phyloP scores from a whole-genome alignment of 2,888 invertebrate species.

The Scaptomyza caliginosa region DNA sequence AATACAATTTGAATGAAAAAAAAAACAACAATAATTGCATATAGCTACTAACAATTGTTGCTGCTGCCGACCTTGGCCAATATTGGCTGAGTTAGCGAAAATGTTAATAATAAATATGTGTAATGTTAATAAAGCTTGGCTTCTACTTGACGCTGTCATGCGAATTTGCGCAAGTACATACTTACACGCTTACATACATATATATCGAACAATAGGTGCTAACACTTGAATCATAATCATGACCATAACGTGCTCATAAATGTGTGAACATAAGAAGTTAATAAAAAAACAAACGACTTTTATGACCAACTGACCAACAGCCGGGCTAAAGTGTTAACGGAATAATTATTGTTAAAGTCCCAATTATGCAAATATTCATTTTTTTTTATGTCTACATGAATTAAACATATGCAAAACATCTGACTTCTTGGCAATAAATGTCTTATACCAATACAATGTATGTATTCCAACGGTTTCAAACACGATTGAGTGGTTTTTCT shows the following conservation, averaged over 20 bases:
- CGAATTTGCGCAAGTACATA: slow-evolving; percentile 59
- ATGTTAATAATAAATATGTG: slow-evolving; percentile 32
- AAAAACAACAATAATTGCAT: no score
- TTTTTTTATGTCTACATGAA: slow-evolving; percentile 12
- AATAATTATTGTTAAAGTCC: slow-evolving; percentile 32
- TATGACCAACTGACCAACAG: slow-evolving; percentile 28
- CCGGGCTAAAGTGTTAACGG: slow-evolving; percentile 15
- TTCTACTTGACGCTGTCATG: slow-evolving; percentile 21
- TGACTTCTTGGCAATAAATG: background rate
- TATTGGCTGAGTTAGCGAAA: slow-evolving; percentile 45
- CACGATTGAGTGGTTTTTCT: no score
- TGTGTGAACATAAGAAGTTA: slow-evolving; percentile 47
- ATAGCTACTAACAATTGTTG: slow-evolving; percentile 33
- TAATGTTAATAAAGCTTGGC: slow-evolving; percentile 44
- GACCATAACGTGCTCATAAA: slow-evolving; percentile 51
- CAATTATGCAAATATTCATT: slow-evolving; percentile 19
- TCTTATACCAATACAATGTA: no score
- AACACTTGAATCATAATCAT: slow-evolving; percentile 61
- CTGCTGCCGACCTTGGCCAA: slow-evolving; percentile 61
- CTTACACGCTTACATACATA: slow-evolving; percentile 38
- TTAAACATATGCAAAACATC: slow-evolving; percentile 57
- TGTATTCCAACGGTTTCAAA: no score
- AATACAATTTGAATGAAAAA: no score
- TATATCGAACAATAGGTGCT: slow-evolving; percentile 43
- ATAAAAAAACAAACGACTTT: slow-evolving; percentile 46